Evolutionary conservation across 1,140 invertebrate species (phyloP).

Genomic region (Ptiloglossa arizonensis): DNA sequence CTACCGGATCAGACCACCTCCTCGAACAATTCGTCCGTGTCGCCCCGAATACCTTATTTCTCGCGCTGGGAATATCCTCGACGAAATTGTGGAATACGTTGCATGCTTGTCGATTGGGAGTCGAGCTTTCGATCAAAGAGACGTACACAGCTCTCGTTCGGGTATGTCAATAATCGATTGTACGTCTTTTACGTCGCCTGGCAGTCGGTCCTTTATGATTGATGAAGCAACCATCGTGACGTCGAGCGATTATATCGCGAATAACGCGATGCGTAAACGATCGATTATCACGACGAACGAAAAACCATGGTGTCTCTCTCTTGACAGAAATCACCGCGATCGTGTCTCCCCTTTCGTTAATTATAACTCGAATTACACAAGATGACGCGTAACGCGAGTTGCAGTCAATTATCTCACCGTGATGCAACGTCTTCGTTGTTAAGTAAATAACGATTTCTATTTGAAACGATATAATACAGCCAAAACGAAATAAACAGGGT

Average conservation of each 20-base stretch:
- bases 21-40: background rate
- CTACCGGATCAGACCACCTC: too few species aligned
- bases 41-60: conserved; percentile 22
- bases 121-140: conserved; percentile 32
- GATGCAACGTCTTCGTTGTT: background rate
- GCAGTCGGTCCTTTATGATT: conserved; percentile 42
- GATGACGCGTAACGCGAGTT: background rate
- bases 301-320: background rate
- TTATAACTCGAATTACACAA: background rate
- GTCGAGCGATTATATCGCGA: conserved; percentile 8
- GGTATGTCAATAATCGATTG: conserved; percentile 44
- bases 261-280: background rate
- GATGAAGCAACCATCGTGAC: conserved; percentile 32
- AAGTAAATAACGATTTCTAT: background rate
- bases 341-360: background rate
- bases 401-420: background rate
- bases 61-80: conserved; percentile 25
- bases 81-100: conserved; percentile 33
- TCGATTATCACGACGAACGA: background rate
- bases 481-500: background rate
- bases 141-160: conserved; percentile 23
- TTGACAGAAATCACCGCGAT: background rate
- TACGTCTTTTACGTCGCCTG: conserved; percentile 15
- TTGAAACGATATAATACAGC: background rate
- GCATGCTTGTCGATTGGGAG: conserved; percentile 33